Conservation (phyloP, 2,888 invertebrate genomes). For the Hoplodrina ambigua region DNA sequence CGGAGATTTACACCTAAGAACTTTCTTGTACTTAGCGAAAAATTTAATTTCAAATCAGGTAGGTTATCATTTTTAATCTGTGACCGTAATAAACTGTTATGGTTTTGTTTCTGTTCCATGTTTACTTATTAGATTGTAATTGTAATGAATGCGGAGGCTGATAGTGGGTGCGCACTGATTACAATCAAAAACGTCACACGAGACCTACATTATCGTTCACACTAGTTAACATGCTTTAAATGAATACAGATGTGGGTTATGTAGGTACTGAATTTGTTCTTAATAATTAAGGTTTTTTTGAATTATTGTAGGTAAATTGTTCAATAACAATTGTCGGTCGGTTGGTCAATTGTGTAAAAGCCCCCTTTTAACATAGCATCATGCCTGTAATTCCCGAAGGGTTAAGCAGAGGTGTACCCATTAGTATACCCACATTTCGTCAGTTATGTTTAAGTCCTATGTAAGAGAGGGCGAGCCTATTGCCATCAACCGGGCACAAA, state of each 20-base stretch:
- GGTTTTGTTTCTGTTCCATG: neutral
- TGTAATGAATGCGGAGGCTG: slow-evolving; percentile 13
- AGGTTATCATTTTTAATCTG: neutral
- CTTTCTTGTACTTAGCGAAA: too few species aligned
- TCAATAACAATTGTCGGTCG: neutral
- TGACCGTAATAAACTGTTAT: neutral
- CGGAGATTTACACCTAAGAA: too few species aligned
- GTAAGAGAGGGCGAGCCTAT: too few species aligned
- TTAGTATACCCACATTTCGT: too few species aligned
- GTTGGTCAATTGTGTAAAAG: neutral
- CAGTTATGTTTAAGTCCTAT: too few species aligned
- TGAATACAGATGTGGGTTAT: neutral
- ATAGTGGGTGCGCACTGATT: slow-evolving; percentile 21
- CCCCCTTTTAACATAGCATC: too few species aligned
- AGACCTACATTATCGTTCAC: slow-evolving; percentile 9
- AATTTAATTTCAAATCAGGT: neutral
- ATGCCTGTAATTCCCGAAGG: too few species aligned
- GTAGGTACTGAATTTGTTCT: neutral
- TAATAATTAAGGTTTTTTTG: neutral
- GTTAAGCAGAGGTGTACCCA: too few species aligned
- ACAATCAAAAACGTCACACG: slow-evolving; percentile 27
- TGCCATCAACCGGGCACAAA: too few species aligned
- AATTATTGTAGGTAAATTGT: neutral
- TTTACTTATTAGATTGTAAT: neutral
- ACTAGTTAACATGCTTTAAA: slow-evolving; percentile 25